phyloP scores from a whole-genome alignment of 2,113 vertebrate species.

The Salvelinus fontinalis region DNA sequence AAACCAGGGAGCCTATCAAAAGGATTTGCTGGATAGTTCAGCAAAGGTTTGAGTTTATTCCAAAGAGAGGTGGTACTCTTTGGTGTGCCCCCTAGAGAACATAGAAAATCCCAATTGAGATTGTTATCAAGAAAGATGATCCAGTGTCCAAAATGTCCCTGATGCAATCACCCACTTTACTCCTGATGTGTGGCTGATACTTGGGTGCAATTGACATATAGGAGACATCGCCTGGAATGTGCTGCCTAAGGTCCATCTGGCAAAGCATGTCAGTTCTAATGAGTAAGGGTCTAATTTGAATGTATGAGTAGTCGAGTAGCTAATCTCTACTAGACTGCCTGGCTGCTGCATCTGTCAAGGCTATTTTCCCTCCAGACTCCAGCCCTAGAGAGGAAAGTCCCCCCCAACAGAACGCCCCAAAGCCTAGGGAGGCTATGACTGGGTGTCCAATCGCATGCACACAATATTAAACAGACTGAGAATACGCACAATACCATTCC shows the following conservation, averaged over 20 bases:
- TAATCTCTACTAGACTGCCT: conserved; percentile 24
- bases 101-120: no score
- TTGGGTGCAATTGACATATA: neutral
- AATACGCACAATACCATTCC: conserved; percentile 42
- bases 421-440: conserved; percentile 52
- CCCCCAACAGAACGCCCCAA: conserved; percentile 31
- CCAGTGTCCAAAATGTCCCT: neutral
- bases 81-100: no score
- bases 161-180: neutral
- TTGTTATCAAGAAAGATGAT: no score
- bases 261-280: conserved; percentile 41
- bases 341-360: conserved; percentile 65
- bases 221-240: conserved; percentile 1
- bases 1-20: no score
- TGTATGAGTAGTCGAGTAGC: conserved; percentile 47
- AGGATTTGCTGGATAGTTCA: no score
- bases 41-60: no score
- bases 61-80: no score
- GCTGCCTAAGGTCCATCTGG: neutral
- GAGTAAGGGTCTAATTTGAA: conserved; percentile 69
- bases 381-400: conserved; percentile 62
- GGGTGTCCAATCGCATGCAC: conserved; percentile 46
- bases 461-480: conserved; percentile 51
- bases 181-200: neutral
- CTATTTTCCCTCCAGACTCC: conserved; percentile 54